Conservation (phyloP, 2,113 vertebrate species). For the Pollimyrus isidori region DNA sequence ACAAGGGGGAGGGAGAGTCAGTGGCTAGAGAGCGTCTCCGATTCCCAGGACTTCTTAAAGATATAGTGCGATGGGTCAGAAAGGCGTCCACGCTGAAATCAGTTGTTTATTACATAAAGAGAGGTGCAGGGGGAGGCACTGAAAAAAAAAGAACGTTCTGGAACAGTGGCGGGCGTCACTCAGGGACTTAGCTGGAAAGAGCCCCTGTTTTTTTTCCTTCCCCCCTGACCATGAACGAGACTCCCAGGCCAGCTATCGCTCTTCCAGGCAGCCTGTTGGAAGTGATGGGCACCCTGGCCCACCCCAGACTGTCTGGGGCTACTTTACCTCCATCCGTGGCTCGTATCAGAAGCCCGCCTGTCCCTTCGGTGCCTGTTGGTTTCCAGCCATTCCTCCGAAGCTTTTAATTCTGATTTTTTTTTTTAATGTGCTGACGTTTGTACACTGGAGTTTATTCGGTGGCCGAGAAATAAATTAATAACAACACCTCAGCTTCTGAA, state of each 20-base stretch:
- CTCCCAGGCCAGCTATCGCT: background rate
- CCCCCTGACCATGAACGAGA: background rate
- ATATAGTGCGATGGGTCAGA: background rate
- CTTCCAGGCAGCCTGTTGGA: background rate
- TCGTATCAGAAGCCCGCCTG: background rate
- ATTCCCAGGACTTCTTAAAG: constrained; percentile 1
- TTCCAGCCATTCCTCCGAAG: background rate
- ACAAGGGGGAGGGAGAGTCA: constrained; percentile 1
- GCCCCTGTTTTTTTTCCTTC: background rate
- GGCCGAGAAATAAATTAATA: background rate
- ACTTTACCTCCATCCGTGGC: background rate
- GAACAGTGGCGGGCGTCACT: background rate
- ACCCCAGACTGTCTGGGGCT: background rate
- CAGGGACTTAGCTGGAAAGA: background rate
- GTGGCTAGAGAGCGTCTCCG: background rate
- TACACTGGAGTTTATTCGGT: background rate
- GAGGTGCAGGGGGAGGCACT: background rate
- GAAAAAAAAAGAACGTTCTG: background rate
- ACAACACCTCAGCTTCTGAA: constrained; percentile 22
- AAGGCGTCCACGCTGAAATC: background rate
- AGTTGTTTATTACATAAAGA: constrained; percentile 3
- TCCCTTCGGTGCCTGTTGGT: background rate
- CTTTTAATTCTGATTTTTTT: background rate
- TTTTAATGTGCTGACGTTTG: background rate
- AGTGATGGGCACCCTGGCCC: background rate